Evolutionary conservation across 2,888 invertebrate species (phyloP).

Genomic region (Meta bourneti): DNA sequence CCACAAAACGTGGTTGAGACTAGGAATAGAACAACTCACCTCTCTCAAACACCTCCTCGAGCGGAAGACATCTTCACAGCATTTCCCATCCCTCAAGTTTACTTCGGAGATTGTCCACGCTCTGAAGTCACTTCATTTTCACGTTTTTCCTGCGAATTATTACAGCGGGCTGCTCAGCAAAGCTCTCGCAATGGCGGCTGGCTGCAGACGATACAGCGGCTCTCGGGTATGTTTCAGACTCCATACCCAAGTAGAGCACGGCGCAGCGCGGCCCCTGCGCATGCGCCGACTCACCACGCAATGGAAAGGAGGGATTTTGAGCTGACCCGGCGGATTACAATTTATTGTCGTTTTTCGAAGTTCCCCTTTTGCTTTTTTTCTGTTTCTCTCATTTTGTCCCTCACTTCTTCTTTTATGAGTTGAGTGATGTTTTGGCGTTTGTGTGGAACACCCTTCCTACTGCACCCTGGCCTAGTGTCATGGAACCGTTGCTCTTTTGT

Average conservation of each 20-base stretch:
- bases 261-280: slow-evolving; percentile 13
- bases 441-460: not conserved
- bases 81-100: not conserved
- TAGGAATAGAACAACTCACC: not conserved
- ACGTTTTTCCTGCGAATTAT: not conserved
- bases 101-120: not conserved
- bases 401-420: not conserved
- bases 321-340: slow-evolving; percentile 18
- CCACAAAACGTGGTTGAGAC: not conserved
- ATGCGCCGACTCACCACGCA: slow-evolving; percentile 17
- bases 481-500: not conserved
- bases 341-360: slow-evolving; percentile 10
- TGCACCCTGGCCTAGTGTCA: not conserved
- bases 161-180: not conserved
- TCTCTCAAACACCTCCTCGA: not conserved
- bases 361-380: not conserved
- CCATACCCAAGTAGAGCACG: not conserved
- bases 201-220: not conserved
- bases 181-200: not conserved
- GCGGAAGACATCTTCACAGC: not conserved
- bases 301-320: slow-evolving; percentile 21
- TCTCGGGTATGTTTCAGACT: not conserved
- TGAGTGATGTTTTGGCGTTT: not conserved
- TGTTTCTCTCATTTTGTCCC: not conserved
- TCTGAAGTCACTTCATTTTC: not conserved